Evolutionary conservation across 2,113 vertebrate species (phyloP), one percentile per base, ranked within the genome.

Genomic region (Alligator mississippiensis): DNA sequence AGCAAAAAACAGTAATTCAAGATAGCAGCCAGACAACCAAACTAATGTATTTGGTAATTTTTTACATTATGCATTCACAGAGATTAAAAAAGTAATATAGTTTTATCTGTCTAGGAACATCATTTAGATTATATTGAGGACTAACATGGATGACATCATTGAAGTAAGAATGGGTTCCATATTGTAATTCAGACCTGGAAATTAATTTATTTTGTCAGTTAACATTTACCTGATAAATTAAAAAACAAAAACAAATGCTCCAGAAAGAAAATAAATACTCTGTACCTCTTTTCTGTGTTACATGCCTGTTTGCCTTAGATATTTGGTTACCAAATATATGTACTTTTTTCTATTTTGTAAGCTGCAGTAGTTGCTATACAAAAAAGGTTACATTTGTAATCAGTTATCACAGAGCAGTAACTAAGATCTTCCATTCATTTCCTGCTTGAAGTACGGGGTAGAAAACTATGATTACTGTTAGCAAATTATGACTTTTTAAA

Each of bases 291-390:
- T 93, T 96, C 70, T 94, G 22, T 25, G 14, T 38, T 47, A 19
- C 8, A 13, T 74, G 70, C 47, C 11, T 47, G 81, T 80, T 93
- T 85, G 80, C 85, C 90, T 89, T 93, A 87, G 94, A 81, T 85
- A 38, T 25, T 89, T 96, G 96, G 92, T 96, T 94, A 93, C 82
- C 64, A 92, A 93, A 85, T 80, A 87, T 79, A 94, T 90, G 85
- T 96, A 93, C 95, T 96, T 96, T 90, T 96, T 97, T 96, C 95
- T 96, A 89, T 96, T 97, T 97, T 94, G 95, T 95, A 97, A 95
- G 82, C 92, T 92, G 93, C 92, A 90, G 87, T 96, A 93, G 92
- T 94, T 96, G 92, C 95, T 96, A 96, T 96, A 47, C 47, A 47
- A 96, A 96, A 96, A 96, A 97, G 95, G 95, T 95, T 96, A 96